A percentile compares a stretch with the other conserved stretches of the same genome.
Conservation (phyloP, 2,888 invertebrate species). For the Machimus atricapillus region DNA sequence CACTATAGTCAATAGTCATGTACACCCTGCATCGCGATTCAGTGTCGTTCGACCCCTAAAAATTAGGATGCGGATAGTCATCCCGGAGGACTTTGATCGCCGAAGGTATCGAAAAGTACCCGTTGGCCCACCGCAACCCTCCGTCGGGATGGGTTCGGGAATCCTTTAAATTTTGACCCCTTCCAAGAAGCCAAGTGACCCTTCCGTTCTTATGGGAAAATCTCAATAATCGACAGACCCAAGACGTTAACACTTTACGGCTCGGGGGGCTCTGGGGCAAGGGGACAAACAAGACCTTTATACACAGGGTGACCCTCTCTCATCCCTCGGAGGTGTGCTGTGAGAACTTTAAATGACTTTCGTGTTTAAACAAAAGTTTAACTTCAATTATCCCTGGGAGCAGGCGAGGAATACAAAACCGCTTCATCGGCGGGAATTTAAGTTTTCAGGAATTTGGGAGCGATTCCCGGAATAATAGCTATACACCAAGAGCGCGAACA, state of each 20-base stretch:
- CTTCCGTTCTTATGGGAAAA: conserved; percentile 9
- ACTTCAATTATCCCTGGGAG: conserved; percentile 38
- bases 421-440: conserved; percentile 35
- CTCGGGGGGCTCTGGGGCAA: not conserved
- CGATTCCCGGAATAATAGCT: conserved; percentile 22
- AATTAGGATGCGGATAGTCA: not conserved
- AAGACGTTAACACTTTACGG: conserved; percentile 28
- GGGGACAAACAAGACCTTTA: not conserved
- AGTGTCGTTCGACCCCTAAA: not conserved
- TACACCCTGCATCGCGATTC: not conserved
- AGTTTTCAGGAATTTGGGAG: conserved; percentile 29
- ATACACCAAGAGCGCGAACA: not conserved
- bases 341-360: conserved; percentile 42
- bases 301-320: not conserved
- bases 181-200: not conserved
- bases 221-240: conserved; percentile 31
- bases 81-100: not conserved
- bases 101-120: not conserved
- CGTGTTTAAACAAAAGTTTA: conserved; percentile 44
- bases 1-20: not conserved
- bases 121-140: not conserved
- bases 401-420: conserved; percentile 38
- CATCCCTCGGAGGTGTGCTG: conserved; percentile 12
- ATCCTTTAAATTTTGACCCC: not conserved
- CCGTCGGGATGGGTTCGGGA: not conserved